Conservation (phyloP, 2,888 invertebrate genomes). For the Athripsodes cinereus region DNA sequence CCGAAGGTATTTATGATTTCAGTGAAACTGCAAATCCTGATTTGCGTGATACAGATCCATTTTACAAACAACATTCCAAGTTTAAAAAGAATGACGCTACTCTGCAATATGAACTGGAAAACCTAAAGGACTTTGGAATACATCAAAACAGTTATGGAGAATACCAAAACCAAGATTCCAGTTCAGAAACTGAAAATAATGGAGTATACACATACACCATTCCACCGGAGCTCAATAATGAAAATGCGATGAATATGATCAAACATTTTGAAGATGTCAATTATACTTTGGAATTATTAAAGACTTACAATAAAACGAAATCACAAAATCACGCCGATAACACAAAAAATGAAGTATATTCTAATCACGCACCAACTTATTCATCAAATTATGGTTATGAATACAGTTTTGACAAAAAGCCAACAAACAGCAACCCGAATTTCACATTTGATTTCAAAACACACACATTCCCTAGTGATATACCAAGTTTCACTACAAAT, state of each 20-base stretch:
- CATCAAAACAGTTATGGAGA: slow-evolving; percentile 18
- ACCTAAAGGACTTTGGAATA: slow-evolving; percentile 4
- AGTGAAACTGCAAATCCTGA: slow-evolving; percentile 2
- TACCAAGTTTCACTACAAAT: too few species aligned
- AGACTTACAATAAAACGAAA: not conserved
- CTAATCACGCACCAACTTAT: not conserved
- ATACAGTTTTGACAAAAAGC: slow-evolving; percentile 17
- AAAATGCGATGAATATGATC: not conserved
- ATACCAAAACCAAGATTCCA: not conserved
- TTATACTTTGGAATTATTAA: not conserved
- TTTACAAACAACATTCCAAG: not conserved
- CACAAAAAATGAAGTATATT: not conserved
- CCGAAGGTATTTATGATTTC: not conserved
- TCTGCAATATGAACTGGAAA: not conserved
- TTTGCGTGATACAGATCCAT: not conserved
- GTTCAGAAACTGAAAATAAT: not conserved
- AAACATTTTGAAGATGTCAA: not conserved
- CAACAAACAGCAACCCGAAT: not conserved
- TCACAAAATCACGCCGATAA: not conserved
- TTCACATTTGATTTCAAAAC: too few species aligned
- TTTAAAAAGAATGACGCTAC: not conserved
- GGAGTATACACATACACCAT: not conserved
- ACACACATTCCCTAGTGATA: too few species aligned
- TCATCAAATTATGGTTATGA: slow-evolving; percentile 9
- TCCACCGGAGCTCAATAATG: not conserved